Conservation (phyloP, 2,888 invertebrate species). For the Drosophila stalkeri region DNA sequence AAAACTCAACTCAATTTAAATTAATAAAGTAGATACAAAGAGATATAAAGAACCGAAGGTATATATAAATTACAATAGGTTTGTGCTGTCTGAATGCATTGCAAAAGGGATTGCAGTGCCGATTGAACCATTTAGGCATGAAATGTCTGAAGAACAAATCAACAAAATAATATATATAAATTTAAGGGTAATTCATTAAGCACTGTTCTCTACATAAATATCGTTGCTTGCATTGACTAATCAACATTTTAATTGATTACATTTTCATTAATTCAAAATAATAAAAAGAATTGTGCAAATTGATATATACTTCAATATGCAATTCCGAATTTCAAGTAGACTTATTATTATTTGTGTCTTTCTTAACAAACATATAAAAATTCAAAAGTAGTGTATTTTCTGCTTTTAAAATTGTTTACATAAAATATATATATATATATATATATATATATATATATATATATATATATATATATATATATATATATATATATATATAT, state of each 20-base stretch:
- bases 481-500: conserved; percentile 2
- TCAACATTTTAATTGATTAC: conserved; percentile 23
- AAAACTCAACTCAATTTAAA: conserved; percentile 36
- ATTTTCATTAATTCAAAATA: not conserved
- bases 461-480: conserved; percentile 37
- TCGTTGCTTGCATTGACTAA: conserved; percentile 73
- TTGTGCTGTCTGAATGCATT: conserved; percentile 37
- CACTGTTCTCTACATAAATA: conserved; percentile 57
- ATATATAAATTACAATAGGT: conserved; percentile 20
- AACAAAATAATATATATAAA: conserved; percentile 22
- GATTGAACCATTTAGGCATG: conserved; percentile 69
- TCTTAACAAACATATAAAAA: conserved; percentile 28
- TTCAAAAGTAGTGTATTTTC: conserved; percentile 53
- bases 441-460: not conserved
- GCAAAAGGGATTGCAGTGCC: conserved; percentile 6
- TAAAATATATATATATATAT: too few relatives aligned
- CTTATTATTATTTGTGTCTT: not conserved
- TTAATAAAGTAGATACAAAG: conserved; percentile 4
- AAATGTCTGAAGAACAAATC: conserved; percentile 53
- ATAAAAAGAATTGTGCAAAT: not conserved
- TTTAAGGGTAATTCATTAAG: conserved; percentile 23
- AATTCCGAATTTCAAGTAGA: conserved; percentile 3
- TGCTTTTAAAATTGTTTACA: conserved; percentile 34
- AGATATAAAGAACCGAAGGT: conserved; percentile 1
- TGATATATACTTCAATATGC: not conserved